Evolutionary conservation across 2,888 invertebrate species (phyloP), one percentile per base, ranked within the genome.

Genomic region (Marronus borbonicus): DNA sequence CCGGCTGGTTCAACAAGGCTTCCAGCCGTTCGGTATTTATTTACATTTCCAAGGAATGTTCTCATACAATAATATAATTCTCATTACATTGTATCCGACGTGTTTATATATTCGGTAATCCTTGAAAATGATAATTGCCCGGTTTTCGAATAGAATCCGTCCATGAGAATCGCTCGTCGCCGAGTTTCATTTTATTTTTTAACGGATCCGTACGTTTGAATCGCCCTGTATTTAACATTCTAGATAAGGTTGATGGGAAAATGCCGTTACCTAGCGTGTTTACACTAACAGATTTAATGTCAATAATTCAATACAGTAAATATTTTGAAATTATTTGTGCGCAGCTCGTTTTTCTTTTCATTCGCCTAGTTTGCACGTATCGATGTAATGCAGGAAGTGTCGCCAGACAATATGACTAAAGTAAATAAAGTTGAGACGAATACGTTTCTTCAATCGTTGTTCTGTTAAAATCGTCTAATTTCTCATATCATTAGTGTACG

Each of bases 281-380:
- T 68, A 68, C 68, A 68, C 68, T 24, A 10, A 68, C 50, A 68
- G 50, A 68, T 68, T 50, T 50, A 68, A 68, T 24, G 28, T 50
- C 68, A 28, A 68, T 68, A 68, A 68, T 68, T 68, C 68, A 52
- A 68, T 50, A 68, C 68, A 50, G 68, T 68, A 68, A 68, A 68
- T 68, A 68, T 68, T 68, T 68, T 68, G 68, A 68, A 68, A 68
- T 68, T 68, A 50, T 68, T 68, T 68, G 49, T 49, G 20, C 12
- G 28, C 28, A 20, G 50, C 28, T 49, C 68, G 68, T 20, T 50
- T 50, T 50, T 20, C 24, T 44, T 49, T 50, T 49, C 50, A 50
- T 24, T 62, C 14, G 8, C 17, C n/a, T 62, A 12, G 31, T 17
- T 62, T 31, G 62, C 62, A 62, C 24, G 24, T 10, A 24, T 62